Evolutionary conservation across 2,113 vertebrate species (phyloP).

Genomic region (Halcyon senegalensis): DNA sequence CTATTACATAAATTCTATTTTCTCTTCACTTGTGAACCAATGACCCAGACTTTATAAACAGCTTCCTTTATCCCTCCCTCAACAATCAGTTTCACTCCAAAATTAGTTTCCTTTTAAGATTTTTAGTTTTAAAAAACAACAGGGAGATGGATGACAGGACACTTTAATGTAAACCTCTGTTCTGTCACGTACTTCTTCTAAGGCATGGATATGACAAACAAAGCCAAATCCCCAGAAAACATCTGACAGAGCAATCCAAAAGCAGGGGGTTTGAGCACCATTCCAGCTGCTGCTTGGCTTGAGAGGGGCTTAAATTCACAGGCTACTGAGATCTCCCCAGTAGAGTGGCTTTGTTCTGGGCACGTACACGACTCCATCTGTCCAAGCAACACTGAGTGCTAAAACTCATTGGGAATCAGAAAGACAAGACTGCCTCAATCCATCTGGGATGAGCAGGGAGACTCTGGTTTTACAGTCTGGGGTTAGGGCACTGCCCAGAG

Average conservation of each 20-base stretch:
- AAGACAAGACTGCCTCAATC: fast-evolving
- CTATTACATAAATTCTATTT: neutral
- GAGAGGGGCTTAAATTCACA: neutral
- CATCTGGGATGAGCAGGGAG: fast-evolving
- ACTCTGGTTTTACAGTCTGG: neutral
- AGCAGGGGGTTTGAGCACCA: neutral
- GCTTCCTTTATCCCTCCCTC: neutral
- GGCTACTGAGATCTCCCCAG: neutral
- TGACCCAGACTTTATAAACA: constrained; percentile 3
- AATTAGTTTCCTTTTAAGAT: neutral
- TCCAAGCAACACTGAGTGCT: neutral
- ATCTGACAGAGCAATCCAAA: neutral
- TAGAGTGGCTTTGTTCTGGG: neutral
- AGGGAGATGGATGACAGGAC: neutral
- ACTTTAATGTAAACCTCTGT: neutral
- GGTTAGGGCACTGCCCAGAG: neutral
- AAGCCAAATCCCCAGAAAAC: neutral
- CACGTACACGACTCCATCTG: fast-evolving
- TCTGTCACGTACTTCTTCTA: neutral
- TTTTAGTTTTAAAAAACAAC: neutral
- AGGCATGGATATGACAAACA: neutral
- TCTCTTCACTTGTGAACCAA: neutral
- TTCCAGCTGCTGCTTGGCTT: neutral
- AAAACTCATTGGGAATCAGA: neutral
- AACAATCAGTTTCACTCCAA: neutral